Evolutionary conservation across 2,888 invertebrate genomes (phyloP), one percentile per base, ranked within the genome.

Genomic region (Sarcophaga caerulescens): DNA sequence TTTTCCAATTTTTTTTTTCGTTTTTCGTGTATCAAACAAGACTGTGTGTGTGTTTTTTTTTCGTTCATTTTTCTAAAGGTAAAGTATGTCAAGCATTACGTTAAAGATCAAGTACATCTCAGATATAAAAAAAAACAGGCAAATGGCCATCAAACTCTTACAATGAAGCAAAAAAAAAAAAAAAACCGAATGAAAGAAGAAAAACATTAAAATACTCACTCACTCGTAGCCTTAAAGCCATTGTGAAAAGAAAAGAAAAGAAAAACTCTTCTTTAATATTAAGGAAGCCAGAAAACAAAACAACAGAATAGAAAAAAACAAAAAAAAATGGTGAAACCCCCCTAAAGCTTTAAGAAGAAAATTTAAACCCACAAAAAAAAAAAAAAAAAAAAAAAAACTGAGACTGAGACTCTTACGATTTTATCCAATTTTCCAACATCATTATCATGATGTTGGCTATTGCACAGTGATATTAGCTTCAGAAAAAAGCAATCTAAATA

Each of bases 81-180:
- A 88, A 91, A 91, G 91, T 91, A 88, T 91, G 91, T 91, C 91
- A 91, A 91, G 91, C 86, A 84, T 91, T 91, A 89, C 88, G 89
- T 88, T 89, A 91, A 91, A 91, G 91, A 91, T 91, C 91, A 91
- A 91, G 91, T 91, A 91, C 91, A 91, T 91, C 91, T 88, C 84
- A 89, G 91, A 90, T 91, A 87, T 86, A 71, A 81, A 79, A 84
- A 74, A 81, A 79, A 84, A 81, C 84, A 57, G 74, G 80, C 80
- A 85, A 85, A 85, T 74, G 84, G 75, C 86, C 81, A 84, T 80
- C 81, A 86, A 81, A 79, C 73, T 71, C 57, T 77, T 77, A 59
- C 35, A 75, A 77, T 78, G 74, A 44, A 19, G 68, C 62, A 75
- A 76, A 44, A 65, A 57, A 69, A 45, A 17, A 68, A 68, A 76